Conservation (phyloP, 2,113 vertebrate genomes). For the Psittacus erithacus region DNA sequence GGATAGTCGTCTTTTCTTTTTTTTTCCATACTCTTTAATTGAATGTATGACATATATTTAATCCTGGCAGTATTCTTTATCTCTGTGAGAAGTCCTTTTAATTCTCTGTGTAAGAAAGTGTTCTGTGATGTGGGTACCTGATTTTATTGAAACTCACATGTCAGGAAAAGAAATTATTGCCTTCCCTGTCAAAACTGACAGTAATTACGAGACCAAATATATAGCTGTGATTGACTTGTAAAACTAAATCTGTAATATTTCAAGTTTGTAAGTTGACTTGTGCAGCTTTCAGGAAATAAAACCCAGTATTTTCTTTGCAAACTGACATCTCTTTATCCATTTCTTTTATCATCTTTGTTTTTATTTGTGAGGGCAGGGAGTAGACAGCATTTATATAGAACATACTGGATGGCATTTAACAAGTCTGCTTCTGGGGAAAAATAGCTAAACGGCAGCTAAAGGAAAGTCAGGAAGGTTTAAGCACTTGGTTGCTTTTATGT, state of each 20-base stretch:
- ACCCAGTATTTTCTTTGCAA: conserved; percentile 13
- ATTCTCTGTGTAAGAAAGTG: conserved; percentile 38
- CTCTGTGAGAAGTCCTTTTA: conserved; percentile 49
- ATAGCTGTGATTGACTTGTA: conserved; percentile 60
- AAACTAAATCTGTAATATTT: conserved; percentile 60
- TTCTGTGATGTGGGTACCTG: conserved; percentile 43
- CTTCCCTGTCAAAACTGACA: conserved; percentile 55
- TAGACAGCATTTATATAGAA: not conserved
- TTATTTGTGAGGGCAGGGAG: conserved; percentile 12
- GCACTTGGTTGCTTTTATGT: not conserved
- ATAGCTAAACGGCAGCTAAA: not conserved
- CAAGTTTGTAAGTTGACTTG: conserved; percentile 12
- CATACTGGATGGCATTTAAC: not conserved
- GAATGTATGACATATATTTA: conserved; percentile 36
- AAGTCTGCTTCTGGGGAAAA: conserved; percentile 9
- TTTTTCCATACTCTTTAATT: not conserved
- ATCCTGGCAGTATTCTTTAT: conserved; percentile 33
- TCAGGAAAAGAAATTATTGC: conserved; percentile 36
- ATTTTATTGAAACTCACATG: conserved; percentile 50
- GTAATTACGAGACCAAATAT: conserved; percentile 58
- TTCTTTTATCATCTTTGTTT: conserved; percentile 42
- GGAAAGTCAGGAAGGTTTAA: conserved; percentile 28
- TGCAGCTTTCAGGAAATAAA: conserved; percentile 24
- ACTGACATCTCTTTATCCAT: conserved; percentile 26
- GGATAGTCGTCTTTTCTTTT: not conserved